These are phyloP conservation scores for Siniperca knerii DNA, from an alignment of 2,113 vertebrate species.

Conservation along the genomic window DNA sequence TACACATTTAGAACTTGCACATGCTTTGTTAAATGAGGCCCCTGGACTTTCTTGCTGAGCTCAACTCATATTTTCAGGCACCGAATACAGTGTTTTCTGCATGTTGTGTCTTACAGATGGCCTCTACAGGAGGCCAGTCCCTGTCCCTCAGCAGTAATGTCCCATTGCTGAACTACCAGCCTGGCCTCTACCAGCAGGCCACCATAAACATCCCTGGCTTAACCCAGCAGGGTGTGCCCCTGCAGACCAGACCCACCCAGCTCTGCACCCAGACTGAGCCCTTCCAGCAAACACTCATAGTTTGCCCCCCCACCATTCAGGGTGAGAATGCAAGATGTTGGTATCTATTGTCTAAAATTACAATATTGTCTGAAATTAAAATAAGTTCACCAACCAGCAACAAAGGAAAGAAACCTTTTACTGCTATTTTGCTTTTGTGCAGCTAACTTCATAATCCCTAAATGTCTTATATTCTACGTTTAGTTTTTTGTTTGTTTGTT, in stretches of 20 bases:
- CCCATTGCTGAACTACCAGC: slow-evolving; percentile 95
- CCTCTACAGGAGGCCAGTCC: slow-evolving; percentile 91
- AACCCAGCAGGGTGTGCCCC: slow-evolving; percentile 92
- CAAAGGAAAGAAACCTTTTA: background rate
- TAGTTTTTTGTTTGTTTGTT: background rate
- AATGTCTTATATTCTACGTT: background rate
- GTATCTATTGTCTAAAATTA: background rate
- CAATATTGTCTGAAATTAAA: background rate
- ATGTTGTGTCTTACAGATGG: slow-evolving; percentile 75
- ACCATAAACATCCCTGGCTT: slow-evolving; percentile 95
- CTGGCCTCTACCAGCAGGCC: slow-evolving; percentile 94
- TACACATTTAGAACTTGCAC: no score
- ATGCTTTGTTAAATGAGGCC: background rate
- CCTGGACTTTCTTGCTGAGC: background rate
- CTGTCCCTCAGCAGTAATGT: slow-evolving; percentile 95
- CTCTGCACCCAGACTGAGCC: slow-evolving; percentile 95
- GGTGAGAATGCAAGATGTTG: slow-evolving; percentile 82
- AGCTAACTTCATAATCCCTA: background rate
- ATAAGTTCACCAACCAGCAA: background rate
- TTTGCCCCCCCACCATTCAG: slow-evolving; percentile 97
- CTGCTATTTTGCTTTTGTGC: background rate
- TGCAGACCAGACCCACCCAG: slow-evolving; percentile 94
- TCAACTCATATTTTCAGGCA: background rate
- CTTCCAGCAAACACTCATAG: slow-evolving; percentile 98
- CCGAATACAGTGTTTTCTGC: background rate